These are phyloP conservation scores for Lepidocyrtoides sp. DNA, from an alignment of 2,888 invertebrate species.

Conservation along the genomic window DNA sequence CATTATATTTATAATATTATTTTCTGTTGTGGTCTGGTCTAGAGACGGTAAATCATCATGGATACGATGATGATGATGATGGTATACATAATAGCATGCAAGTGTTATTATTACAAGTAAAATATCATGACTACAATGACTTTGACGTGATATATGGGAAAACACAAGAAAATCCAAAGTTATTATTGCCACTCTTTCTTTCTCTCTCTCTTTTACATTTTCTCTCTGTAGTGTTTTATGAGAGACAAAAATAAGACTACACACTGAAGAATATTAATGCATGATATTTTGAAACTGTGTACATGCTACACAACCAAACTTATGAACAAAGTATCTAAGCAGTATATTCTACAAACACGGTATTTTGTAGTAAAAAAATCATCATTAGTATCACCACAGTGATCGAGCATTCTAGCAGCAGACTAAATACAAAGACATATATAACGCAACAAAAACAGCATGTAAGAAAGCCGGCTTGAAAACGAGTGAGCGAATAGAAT, in stretches of 20 bases:
- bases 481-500: background rate
- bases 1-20: background rate
- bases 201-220: background rate
- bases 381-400: too few relatives aligned
- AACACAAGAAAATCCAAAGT: background rate
- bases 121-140: background rate
- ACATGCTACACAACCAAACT: too few relatives aligned
- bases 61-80: conserved; percentile 2
- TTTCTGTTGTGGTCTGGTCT: background rate
- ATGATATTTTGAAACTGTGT: too few relatives aligned
- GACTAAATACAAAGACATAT: too few relatives aligned
- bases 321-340: too few relatives aligned
- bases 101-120: background rate
- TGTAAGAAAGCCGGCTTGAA: conserved; percentile 30
- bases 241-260: background rate
- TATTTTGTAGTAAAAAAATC: conserved; percentile 9
- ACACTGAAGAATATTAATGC: too few relatives aligned
- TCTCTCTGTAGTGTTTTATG: background rate
- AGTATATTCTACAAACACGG: too few relatives aligned
- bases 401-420: too few relatives aligned
- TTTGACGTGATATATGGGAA: conserved; percentile 26
- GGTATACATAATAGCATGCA: background rate
- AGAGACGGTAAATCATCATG: conserved; percentile 40
- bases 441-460: background rate
- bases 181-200: background rate